A percentile compares a stretch with the other conserved stretches of the same genome.
These are phyloP conservation scores for Poecilia gillii DNA, from an alignment of 2,797 vertebrate species.

Conservation along the genomic window DNA sequence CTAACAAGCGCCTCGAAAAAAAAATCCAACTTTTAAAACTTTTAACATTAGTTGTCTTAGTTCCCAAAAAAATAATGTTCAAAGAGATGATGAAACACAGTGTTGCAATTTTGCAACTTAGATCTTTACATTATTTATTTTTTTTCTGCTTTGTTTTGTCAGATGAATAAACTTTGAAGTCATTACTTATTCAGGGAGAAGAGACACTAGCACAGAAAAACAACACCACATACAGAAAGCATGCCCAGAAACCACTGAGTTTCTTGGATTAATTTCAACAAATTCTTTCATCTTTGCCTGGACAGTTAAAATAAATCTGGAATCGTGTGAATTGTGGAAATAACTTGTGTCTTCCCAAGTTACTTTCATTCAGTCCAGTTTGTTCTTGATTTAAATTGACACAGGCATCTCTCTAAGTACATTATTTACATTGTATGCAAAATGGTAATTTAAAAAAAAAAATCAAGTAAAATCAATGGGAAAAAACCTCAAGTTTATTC, in stretches of 20 bases:
- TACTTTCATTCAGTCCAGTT: background rate
- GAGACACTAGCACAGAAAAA: background rate
- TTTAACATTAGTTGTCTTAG: background rate
- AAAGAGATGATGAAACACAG: slow-evolving; percentile 8
- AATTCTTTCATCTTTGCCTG: background rate
- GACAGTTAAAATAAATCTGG: background rate
- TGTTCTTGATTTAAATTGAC: background rate
- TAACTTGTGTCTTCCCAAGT: background rate
- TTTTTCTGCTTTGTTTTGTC: background rate
- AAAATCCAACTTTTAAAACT: background rate
- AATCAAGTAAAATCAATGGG: background rate
- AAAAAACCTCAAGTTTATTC: background rate
- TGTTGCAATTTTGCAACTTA: background rate
- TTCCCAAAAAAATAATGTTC: background rate
- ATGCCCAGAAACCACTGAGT: background rate
- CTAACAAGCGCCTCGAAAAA: background rate
- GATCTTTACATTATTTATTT: background rate
- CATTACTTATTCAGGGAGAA: background rate
- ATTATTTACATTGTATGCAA: background rate
- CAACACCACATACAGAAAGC: background rate
- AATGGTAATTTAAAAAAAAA: background rate
- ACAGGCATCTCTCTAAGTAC: background rate
- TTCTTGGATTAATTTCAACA: background rate
- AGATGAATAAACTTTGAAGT: slow-evolving; percentile 1
- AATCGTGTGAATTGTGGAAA: background rate